Evolutionary conservation across 2,797 vertebrate genomes (phyloP).

Genomic region (Triplophysa yarkandensis): DNA sequence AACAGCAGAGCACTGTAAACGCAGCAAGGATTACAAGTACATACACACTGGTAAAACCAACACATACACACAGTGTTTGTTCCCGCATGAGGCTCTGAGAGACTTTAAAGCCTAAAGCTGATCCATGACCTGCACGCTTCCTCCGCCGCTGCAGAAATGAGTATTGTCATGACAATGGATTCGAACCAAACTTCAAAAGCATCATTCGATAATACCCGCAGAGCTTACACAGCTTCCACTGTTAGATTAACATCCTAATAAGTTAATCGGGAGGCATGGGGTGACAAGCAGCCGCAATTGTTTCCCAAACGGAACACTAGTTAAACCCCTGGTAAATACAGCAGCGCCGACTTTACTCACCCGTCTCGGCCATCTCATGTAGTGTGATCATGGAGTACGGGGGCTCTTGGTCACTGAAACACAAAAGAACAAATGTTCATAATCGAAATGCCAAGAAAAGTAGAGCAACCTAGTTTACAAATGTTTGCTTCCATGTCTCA

Average conservation of each 20-base stretch:
- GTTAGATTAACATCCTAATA: constrained; percentile 38
- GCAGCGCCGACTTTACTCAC: constrained; percentile 71
- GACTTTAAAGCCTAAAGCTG: constrained; percentile 7
- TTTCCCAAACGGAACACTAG: background rate
- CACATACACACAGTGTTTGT: background rate
- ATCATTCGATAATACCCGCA: constrained; percentile 22
- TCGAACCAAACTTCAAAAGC: constrained; percentile 30
- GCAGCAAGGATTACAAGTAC: background rate
- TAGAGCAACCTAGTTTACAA: constrained; percentile 27
- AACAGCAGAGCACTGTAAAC: background rate
- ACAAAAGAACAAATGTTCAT: constrained; percentile 52
- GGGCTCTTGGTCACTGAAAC: constrained; percentile 97
- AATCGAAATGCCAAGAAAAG: constrained; percentile 3
- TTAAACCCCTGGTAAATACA: background rate
- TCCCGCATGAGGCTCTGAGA: constrained; percentile 3
- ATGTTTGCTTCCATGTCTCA: constrained; percentile 33
- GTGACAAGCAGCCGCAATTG: background rate
- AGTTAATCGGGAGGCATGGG: background rate
- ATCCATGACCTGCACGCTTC: background rate
- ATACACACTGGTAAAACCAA: background rate
- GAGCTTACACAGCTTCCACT: constrained; percentile 38
- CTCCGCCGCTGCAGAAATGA: constrained; percentile 20
- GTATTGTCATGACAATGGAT: constrained; percentile 33
- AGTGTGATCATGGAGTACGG: constrained; percentile 99
- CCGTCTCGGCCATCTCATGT: constrained; percentile 99